These are phyloP conservation scores for Henricia sp. DNA, from an alignment of 53 echinoderm and acorn worm genomes.

Conservation along the genomic window DNA sequence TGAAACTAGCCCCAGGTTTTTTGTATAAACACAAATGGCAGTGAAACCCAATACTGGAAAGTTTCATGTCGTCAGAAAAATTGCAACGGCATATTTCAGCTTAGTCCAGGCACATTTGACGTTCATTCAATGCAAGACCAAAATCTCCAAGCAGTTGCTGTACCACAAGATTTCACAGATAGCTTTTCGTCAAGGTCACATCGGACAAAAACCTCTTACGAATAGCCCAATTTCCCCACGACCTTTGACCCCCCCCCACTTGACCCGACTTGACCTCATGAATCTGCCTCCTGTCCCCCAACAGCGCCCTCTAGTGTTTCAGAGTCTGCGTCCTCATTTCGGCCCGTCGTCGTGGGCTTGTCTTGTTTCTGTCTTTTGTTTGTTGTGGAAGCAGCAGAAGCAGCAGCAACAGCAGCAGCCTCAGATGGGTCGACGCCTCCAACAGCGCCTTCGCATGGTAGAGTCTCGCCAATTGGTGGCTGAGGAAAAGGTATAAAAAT, in stretches of 20 bases:
- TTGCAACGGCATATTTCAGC: too few species aligned
- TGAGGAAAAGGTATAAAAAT: conserved; percentile 2
- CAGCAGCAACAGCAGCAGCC: background rate
- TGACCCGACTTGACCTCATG: conserved; percentile 28
- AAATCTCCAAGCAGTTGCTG: too few species aligned
- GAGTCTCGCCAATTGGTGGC: conserved; percentile 67
- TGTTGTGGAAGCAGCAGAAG: background rate
- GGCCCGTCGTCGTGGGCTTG: background rate
- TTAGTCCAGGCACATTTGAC: too few species aligned
- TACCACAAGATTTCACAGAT: too few species aligned
- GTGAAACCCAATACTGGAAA: too few species aligned
- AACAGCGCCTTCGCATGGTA: conserved; percentile 24
- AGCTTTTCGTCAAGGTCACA: too few species aligned
- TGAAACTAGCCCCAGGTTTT: too few species aligned
- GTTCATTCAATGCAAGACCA: too few species aligned
- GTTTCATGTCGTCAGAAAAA: too few species aligned
- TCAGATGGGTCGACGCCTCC: conserved; percentile 23
- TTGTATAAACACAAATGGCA: too few species aligned
- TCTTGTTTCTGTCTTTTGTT: conserved; percentile 21
- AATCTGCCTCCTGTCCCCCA: conserved; percentile 30
- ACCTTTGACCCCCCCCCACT: conserved; percentile 1
- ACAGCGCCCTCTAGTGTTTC: conserved; percentile 38
- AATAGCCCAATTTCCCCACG: background rate
- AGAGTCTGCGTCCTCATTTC: background rate
- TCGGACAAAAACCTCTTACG: too few species aligned